A percentile compares a stretch with the other conserved stretches of the same genome.
These are phyloP conservation scores for Galemys pyrenaicus DNA, from an alignment of 2,113 vertebrate genomes.

Conservation along the genomic window DNA sequence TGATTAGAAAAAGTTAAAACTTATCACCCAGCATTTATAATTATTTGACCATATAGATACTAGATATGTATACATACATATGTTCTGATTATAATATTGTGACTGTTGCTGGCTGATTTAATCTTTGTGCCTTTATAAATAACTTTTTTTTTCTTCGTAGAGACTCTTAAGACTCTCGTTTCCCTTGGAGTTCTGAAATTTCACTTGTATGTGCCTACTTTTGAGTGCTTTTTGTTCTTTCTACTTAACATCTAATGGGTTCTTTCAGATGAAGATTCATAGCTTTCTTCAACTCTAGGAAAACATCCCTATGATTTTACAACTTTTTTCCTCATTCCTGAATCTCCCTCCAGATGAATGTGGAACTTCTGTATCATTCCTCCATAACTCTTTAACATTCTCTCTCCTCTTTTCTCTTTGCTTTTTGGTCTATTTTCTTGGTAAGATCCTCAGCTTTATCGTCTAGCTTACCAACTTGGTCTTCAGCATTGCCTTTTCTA, in stretches of 20 bases:
- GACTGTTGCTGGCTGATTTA: neutral
- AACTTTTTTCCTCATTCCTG: neutral
- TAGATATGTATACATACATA: neutral
- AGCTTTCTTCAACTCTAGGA: neutral
- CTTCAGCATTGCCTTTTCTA: neutral
- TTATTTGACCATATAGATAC: neutral
- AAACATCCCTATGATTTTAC: neutral
- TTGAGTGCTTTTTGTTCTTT: neutral
- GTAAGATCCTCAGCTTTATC: neutral
- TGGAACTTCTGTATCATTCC: neutral
- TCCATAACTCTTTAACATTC: neutral
- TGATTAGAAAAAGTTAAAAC: neutral
- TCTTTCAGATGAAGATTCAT: neutral
- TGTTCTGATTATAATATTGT: neutral
- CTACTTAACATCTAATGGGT: neutral
- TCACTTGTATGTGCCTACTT: neutral
- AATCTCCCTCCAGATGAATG: neutral
- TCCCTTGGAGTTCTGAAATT: neutral
- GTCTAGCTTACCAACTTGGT: neutral
- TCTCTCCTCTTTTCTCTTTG: neutral
- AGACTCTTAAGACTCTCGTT: neutral
- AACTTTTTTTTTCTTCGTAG: neutral
- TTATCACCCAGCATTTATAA: neutral
- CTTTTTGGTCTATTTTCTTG: neutral
- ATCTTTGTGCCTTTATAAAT: neutral